These are phyloP conservation scores for Pseudochirops cupreus DNA, from an alignment of 2,797 vertebrate genomes.

Conservation along the genomic window DNA sequence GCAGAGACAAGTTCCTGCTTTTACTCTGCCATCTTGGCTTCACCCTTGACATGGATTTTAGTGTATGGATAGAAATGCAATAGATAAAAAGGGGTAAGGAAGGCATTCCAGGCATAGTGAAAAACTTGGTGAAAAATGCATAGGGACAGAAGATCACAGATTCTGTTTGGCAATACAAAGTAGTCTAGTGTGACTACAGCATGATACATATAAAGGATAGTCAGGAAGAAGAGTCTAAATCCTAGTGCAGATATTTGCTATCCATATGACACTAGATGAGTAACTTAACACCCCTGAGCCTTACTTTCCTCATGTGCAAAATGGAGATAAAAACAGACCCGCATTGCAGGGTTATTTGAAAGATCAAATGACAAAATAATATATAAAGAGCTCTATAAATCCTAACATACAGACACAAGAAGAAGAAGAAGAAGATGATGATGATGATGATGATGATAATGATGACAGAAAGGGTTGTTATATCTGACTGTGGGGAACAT, in stretches of 20 bases:
- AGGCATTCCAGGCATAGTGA: neutral
- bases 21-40: no score
- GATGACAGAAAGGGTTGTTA: neutral
- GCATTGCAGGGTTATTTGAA: neutral
- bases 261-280: neutral
- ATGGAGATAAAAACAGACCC: neutral
- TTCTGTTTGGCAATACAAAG: neutral
- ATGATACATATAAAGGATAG: neutral
- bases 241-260: neutral
- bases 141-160: neutral
- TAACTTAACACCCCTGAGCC: neutral
- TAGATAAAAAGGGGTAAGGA: neutral
- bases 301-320: neutral
- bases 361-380: neutral
- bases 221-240: neutral
- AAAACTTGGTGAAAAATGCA: neutral
- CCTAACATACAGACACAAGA: neutral
- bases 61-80: neutral
- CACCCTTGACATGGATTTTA: neutral
- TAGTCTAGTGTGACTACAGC: neutral
- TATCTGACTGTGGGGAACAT: neutral
- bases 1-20: no score
- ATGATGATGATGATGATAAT: neutral
- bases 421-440: no score
- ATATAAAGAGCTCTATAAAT: neutral